phyloP scores from a whole-genome alignment of 2,113 vertebrate genomes.

The Entomyzon cyanotis region DNA sequence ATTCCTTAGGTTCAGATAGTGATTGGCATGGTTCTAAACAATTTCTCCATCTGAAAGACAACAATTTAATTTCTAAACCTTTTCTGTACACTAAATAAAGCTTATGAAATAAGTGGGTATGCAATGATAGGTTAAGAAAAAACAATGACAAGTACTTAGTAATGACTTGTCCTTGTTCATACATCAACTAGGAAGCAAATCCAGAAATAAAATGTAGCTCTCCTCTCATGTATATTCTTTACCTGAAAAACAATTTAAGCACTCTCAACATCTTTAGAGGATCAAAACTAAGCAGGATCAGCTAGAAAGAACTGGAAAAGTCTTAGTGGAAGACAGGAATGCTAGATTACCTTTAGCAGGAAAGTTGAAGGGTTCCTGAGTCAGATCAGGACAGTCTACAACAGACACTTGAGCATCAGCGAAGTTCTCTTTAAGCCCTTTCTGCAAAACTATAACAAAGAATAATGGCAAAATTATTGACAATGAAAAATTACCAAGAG shows the following conservation, averaged over 20 bases:
- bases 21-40: background rate
- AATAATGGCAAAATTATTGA: background rate
- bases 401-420: slow-evolving; percentile 88
- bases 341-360: slow-evolving; percentile 85
- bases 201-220: background rate
- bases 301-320: background rate
- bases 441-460: slow-evolving; percentile 81
- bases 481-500: background rate
- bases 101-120: background rate
- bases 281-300: background rate
- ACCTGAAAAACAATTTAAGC: background rate
- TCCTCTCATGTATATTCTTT: background rate
- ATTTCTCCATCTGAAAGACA: background rate
- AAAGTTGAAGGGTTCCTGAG: slow-evolving; percentile 87
- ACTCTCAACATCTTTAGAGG: background rate
- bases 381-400: slow-evolving; percentile 92
- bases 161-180: background rate
- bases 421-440: slow-evolving; percentile 88
- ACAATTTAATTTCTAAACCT: background rate
- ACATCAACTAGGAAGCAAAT: background rate
- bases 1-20: background rate
- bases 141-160: background rate
- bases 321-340: background rate
- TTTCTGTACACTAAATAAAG: background rate
- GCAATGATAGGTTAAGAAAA: background rate